Evolutionary conservation across 2,797 vertebrate genomes (phyloP).

Genomic region (Micromesistius poutassou): DNA sequence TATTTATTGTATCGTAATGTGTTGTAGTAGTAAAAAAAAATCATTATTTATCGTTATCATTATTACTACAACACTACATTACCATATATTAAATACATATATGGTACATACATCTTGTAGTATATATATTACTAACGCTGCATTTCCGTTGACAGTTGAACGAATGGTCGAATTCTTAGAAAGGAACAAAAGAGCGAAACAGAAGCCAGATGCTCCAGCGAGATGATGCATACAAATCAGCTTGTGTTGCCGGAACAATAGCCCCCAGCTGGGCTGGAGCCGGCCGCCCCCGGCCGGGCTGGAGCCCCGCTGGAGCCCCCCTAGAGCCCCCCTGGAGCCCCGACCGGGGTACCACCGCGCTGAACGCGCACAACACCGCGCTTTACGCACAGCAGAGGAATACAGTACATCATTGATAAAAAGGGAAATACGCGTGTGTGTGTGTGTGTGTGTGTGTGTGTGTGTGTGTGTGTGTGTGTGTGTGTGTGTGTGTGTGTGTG

Average conservation of each 20-base stretch:
- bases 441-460: background rate
- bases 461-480: background rate
- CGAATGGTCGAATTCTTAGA: slow-evolving; percentile 33
- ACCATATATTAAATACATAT: too few species aligned
- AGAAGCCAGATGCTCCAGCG: slow-evolving; percentile 56
- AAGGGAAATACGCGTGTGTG: background rate
- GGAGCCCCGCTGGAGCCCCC: background rate
- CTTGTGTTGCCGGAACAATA: slow-evolving; percentile 46
- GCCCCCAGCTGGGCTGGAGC: slow-evolving; percentile 51
- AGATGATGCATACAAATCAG: slow-evolving; percentile 58
- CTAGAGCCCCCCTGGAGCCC: slow-evolving; percentile 5
- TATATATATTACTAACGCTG: background rate
- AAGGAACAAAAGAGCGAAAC: slow-evolving; percentile 56
- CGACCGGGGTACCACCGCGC: slow-evolving; percentile 8
- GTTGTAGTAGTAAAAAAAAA: too few species aligned
- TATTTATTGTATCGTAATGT: too few species aligned
- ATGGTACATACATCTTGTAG: too few species aligned
- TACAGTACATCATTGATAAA: background rate
- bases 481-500: background rate
- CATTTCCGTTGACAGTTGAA: slow-evolving; percentile 26
- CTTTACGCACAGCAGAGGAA: background rate
- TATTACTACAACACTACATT: too few species aligned
- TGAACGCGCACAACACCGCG: background rate
- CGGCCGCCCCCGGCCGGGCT: slow-evolving; percentile 49
- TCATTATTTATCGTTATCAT: too few species aligned